A percentile compares a stretch with the other conserved stretches of the same genome.
Evolutionary conservation across 2,113 vertebrate species (phyloP).

Genomic region (Scomber japonicus): DNA sequence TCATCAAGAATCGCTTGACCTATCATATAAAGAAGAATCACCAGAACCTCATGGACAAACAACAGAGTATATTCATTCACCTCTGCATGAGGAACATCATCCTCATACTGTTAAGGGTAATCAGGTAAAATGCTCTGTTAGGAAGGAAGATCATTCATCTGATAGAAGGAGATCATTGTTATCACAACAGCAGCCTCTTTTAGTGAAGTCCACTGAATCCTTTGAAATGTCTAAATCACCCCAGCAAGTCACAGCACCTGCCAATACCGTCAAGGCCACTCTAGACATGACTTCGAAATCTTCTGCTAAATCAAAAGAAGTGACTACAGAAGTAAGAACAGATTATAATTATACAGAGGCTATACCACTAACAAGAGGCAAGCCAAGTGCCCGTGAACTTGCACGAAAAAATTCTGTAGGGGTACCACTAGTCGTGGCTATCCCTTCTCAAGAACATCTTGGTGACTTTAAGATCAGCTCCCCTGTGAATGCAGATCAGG

Average conservation of each 20-base stretch:
- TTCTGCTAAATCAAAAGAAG: slow-evolving; percentile 3
- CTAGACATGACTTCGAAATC: slow-evolving; percentile 72
- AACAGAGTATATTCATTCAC: background rate
- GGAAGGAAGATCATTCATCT: slow-evolving; percentile 10
- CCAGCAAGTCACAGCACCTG: slow-evolving; percentile 59
- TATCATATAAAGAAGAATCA: slow-evolving; percentile 52
- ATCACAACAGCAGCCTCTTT: slow-evolving; percentile 39
- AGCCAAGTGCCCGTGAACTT: slow-evolving; percentile 52
- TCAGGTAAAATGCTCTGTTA: background rate
- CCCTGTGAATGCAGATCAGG: slow-evolving; percentile 12
- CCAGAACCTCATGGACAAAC: slow-evolving; percentile 13
- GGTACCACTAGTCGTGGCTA: slow-evolving; percentile 67
- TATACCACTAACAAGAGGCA: slow-evolving; percentile 60
- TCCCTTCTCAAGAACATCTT: slow-evolving; percentile 26
- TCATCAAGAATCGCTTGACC: slow-evolving; percentile 61
- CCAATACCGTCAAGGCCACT: slow-evolving; percentile 54
- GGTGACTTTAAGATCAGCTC: slow-evolving; percentile 5
- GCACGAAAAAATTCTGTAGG: slow-evolving; percentile 64
- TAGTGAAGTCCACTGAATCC: slow-evolving; percentile 38
- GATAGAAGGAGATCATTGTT: slow-evolving; percentile 6
- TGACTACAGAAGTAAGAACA: slow-evolving; percentile 3
- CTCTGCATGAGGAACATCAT: slow-evolving; percentile 7
- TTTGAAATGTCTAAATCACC: slow-evolving; percentile 11
- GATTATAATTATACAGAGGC: slow-evolving; percentile 24
- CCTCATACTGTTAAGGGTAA: background rate